Conservation (phyloP, 2,113 vertebrate genomes). For the Plestiodon gilberti region DNA sequence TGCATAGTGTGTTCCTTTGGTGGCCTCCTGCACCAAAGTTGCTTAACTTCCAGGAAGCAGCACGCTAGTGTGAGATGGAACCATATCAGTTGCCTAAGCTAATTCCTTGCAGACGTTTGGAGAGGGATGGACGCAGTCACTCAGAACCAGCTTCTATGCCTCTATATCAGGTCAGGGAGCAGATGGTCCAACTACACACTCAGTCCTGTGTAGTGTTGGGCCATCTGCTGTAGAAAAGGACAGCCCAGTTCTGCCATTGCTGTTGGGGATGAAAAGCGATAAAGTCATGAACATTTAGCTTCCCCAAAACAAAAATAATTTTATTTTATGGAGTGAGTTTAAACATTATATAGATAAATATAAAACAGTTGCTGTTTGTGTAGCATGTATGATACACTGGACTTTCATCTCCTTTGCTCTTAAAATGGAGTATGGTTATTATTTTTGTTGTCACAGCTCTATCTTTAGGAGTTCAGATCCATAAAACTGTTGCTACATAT, state of each 20-base stretch:
- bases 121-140: neutral
- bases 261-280: neutral
- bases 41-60: too few species aligned
- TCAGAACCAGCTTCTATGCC: neutral
- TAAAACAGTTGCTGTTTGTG: neutral
- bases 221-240: neutral
- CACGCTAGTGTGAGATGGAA: too few species aligned
- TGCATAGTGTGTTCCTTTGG: neutral
- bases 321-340: neutral
- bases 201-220: neutral
- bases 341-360: too few species aligned
- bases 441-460: constrained; percentile 28
- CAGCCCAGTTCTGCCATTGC: neutral
- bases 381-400: fast-evolving
- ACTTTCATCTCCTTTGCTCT: neutral
- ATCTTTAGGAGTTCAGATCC: neutral
- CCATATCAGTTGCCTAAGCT: too few species aligned
- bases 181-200: neutral
- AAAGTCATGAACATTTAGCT: neutral
- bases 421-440: neutral
- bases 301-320: neutral
- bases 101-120: neutral
- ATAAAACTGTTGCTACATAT: neutral
- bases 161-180: too few species aligned
- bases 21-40: neutral